Evolutionary conservation across 1,140 invertebrate species (phyloP), one percentile per base, ranked within the genome.

Genomic region (Onthophagus taurus): DNA sequence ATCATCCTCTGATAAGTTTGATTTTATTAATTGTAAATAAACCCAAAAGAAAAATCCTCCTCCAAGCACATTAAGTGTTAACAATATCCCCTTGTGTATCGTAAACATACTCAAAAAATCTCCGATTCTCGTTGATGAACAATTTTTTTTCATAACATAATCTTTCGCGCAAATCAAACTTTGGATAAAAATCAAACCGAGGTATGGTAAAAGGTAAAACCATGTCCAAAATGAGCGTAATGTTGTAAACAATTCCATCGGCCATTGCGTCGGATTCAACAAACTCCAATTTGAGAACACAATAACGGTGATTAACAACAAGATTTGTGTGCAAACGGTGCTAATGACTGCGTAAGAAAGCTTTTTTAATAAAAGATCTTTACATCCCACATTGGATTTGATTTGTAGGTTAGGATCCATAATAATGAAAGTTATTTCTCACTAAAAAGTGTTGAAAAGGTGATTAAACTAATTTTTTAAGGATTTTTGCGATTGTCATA

Each of bases 21-120:
- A 63, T 66, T 49, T 64, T 67, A 45, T 70, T 12, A 81, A 55
- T 2, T 75, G 76, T 24, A 79, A 68, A 63, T 79, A 77, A 13
- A 81, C 50, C 68, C 74, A 77, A 47, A 74, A 69, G 3, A 75
- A 64, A 30, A 75, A 65, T 24, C 72, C 71, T 17, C 80, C 77
- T 50, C 72, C 71, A 5, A 74, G 38, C 6, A 74, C 62, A 57
- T 81, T 73, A 2, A 80, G 49, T n/a, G 59, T 29, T 9, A 71
- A 59, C 12, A 80, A 60, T n/a, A 74, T 49, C 0, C 76, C 47
- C 55, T 78, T 81, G 45, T 74, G 72, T 0, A 72, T n/a, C 1
- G 72, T 72, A 53, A 81, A 76, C 44, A 76, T 61, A 29, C 65
- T 70, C 19, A 74, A 59, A 26, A 81, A 69, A 57, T 75, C 74